A percentile compares a stretch with the other conserved stretches of the same genome.
Conservation (phyloP, 2,888 invertebrate species). For the Choristoneura rosaceana region DNA sequence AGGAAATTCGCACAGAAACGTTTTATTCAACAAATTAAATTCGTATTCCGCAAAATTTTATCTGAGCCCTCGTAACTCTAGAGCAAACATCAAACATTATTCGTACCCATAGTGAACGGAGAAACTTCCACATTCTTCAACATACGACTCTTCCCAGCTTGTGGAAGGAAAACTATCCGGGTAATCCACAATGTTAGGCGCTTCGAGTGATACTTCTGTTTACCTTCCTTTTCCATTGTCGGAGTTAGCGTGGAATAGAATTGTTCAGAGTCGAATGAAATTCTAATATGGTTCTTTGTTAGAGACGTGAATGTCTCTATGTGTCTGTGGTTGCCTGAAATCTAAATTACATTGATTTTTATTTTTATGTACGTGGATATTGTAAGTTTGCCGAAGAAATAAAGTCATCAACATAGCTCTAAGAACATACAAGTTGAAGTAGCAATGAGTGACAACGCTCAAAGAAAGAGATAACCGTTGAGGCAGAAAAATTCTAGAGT, state of each 20-base stretch:
- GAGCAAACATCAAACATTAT: neutral
- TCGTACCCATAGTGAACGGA: neutral
- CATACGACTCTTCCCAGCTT: slow-evolving; percentile 7
- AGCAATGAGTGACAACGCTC: too few species aligned
- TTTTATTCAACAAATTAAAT: neutral
- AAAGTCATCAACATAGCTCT: too few species aligned
- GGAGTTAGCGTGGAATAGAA: slow-evolving; percentile 9
- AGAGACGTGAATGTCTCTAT: neutral
- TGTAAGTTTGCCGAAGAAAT: too few species aligned
- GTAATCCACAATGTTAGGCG: slow-evolving; percentile 24
- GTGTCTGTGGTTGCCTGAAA: neutral
- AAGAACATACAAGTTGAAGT: too few species aligned
- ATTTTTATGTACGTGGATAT: too few species aligned
- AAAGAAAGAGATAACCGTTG: too few species aligned
- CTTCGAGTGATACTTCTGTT: slow-evolving; percentile 18
- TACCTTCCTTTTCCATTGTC: slow-evolving; percentile 14
- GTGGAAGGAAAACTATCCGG: slow-evolving; percentile 11
- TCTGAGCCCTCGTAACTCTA: neutral
- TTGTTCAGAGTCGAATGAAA: neutral
- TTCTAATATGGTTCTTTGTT: slow-evolving; percentile 8
- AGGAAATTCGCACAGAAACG: neutral
- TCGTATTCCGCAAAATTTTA: neutral
- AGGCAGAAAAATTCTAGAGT: too few species aligned
- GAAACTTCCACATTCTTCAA: slow-evolving; percentile 10
- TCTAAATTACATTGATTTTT: too few species aligned